Evolutionary conservation across 2,888 invertebrate species (phyloP).

Genomic region (Amphipyra berbera): DNA sequence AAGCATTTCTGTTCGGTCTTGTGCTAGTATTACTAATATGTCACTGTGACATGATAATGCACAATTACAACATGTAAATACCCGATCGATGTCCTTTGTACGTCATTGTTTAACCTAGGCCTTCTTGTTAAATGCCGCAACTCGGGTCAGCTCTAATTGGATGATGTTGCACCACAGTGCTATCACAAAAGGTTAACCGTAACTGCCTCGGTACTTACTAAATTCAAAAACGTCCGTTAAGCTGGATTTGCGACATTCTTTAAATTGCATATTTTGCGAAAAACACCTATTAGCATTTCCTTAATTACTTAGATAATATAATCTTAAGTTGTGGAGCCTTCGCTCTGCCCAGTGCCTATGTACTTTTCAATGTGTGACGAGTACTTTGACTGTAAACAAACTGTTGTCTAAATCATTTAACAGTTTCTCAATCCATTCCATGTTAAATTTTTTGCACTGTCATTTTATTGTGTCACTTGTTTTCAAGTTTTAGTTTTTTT

Average conservation of each 20-base stretch:
- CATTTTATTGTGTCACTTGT: too few relatives aligned
- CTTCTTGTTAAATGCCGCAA: constrained; percentile 48
- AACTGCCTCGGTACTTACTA: constrained; percentile 4
- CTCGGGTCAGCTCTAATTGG: constrained; percentile 61
- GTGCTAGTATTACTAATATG: not conserved
- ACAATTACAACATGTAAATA: constrained; percentile 10
- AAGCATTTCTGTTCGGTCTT: not conserved
- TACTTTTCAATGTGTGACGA: not conserved
- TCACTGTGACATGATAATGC: not conserved
- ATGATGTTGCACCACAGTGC: constrained; percentile 53
- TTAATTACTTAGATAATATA: too few relatives aligned
- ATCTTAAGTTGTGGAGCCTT: too few relatives aligned
- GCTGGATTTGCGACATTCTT: constrained; percentile 1
- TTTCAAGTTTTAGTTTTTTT: too few relatives aligned
- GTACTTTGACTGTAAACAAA: not conserved
- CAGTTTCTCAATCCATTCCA: too few relatives aligned
- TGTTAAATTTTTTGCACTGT: too few relatives aligned
- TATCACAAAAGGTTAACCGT: constrained; percentile 36
- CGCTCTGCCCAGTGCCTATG: not conserved
- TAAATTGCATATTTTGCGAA: not conserved
- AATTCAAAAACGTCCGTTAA: not conserved
- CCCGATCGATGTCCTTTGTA: constrained; percentile 32
- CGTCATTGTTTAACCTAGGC: constrained; percentile 52
- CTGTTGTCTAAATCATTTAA: too few relatives aligned
- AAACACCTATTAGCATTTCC: too few relatives aligned